Base-by-base conservation (phyloP, 2,113 vertebrate genomes). In the Entelurus aequoreus region DNA sequence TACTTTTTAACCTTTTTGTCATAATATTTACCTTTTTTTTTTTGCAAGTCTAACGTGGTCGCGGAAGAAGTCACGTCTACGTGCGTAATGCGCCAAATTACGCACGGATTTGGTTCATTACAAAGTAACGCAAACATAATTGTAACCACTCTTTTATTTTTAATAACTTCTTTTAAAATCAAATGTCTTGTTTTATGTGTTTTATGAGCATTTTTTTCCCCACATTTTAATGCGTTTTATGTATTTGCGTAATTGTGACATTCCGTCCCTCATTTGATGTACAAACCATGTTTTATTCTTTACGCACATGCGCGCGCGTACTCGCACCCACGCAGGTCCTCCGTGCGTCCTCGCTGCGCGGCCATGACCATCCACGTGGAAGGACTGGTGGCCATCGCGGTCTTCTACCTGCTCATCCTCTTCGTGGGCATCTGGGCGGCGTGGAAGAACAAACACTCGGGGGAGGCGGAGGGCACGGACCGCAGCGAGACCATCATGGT, bases 401-500 rank as follows among this genome's bases (percentile, higher is more conserved):
- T 97, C 40, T 99, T 99, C 88, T 99, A 99, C 79, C 65, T 97
- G 48, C 90, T 95, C 36, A 99, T 99, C 74, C 86, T 99, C 63
- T 74, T 91, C 51, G 96, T 99, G 79, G 97, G 97, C 54, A 98
- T 99, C 87, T 99, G 97, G 97, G 97, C 97, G 67, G 94, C 97
- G 62, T 97, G 96, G 96, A 98, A 94, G 88, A 99, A 95, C 88
- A 98, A 98, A 78, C 94, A 95, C 88, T 92, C 91, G 0, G 87
- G 93, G 49, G 91, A 87, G 0, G 72, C 90, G 38, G 93, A 91
- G 71, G 91, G 89, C 69, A 72, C 84, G 9, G 94, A 95, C 79
- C 95, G 94, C 71, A 94, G 95, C 0, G 96, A 99, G 84, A 95
- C 91, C 72, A 98, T 99, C 77, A 99, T 99, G 87, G 95, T 99